These are phyloP conservation scores for Mesorhabditis belari DNA, from an alignment of 2,888 invertebrate species.

Conservation along the genomic window DNA sequence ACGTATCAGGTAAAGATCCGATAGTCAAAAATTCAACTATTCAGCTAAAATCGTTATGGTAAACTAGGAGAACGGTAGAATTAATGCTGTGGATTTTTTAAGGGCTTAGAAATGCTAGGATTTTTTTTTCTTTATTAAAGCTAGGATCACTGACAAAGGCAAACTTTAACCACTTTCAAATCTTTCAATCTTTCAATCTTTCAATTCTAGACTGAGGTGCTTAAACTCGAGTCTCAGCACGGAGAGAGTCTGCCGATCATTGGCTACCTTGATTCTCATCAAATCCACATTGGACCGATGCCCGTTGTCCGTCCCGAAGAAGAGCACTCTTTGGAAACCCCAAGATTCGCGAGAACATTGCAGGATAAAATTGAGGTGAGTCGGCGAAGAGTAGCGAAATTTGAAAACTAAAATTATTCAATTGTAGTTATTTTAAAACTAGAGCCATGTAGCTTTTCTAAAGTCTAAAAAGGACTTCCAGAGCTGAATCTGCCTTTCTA, in stretches of 20 bases:
- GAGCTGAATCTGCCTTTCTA: too few species aligned
- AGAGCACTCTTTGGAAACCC: constrained; percentile 44
- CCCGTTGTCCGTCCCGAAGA: constrained; percentile 50
- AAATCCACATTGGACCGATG: constrained; percentile 52
- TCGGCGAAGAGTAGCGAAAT: background rate
- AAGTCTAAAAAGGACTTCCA: too few species aligned
- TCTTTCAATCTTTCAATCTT: too few species aligned
- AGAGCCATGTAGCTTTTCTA: background rate
- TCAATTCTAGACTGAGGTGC: constrained; percentile 27
- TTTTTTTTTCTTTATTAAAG: background rate
- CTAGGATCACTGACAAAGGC: constrained; percentile 62
- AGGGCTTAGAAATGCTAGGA: too few species aligned
- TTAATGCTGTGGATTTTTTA: too few species aligned
- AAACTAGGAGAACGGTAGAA: too few species aligned
- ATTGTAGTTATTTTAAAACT: background rate
- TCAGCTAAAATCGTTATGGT: too few species aligned
- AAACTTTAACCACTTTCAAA: background rate
- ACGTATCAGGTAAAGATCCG: constrained; percentile 5
- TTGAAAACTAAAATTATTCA: background rate
- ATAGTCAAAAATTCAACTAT: too few species aligned
- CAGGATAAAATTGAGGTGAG: constrained; percentile 31
- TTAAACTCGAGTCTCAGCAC: constrained; percentile 73
- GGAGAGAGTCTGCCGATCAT: constrained; percentile 81
- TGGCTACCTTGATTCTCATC: constrained; percentile 73
- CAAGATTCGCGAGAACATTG: constrained; percentile 43